These are phyloP conservation scores for Antennarius maculatus DNA, from an alignment of 2,797 vertebrate species.

Conservation along the genomic window DNA sequence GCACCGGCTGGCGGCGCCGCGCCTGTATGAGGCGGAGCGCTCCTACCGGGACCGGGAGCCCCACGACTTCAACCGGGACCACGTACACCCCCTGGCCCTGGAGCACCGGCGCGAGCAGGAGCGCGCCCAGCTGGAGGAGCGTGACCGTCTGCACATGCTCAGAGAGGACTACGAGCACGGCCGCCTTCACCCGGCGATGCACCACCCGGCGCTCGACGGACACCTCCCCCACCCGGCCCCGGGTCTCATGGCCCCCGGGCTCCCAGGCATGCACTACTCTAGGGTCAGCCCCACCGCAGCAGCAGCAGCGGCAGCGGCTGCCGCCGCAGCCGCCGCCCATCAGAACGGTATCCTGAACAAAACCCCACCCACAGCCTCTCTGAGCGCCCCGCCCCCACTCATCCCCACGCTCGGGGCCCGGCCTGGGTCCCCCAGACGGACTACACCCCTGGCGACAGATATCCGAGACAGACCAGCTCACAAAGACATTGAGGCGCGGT, in stretches of 20 bases:
- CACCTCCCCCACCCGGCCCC: constrained; percentile 86
- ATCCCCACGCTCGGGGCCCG: constrained; percentile 91
- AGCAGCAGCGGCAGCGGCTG: constrained; percentile 33
- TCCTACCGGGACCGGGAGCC: constrained; percentile 95
- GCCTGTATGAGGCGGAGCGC: constrained; percentile 91
- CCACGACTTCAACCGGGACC: constrained; percentile 92
- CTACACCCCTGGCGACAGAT: constrained; percentile 92
- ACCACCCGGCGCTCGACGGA: constrained; percentile 84
- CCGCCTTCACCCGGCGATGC: constrained; percentile 79
- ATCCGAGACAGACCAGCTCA: constrained; percentile 93
- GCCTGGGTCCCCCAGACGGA: constrained; percentile 92
- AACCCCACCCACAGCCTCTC: constrained; percentile 91
- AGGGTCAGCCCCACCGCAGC: constrained; percentile 89
- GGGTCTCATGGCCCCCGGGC: constrained; percentile 88
- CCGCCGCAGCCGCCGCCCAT: constrained; percentile 79
- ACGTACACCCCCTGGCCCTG: constrained; percentile 85
- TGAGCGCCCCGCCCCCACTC: constrained; percentile 95
- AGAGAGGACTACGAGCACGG: constrained; percentile 94
- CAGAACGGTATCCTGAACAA: constrained; percentile 95
- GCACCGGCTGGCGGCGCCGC: constrained; percentile 87
- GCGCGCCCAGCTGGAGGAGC: constrained; percentile 89
- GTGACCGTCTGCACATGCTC: constrained; percentile 92
- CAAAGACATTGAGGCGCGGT: constrained; percentile 98
- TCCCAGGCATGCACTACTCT: constrained; percentile 96
- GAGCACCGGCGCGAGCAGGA: constrained; percentile 94